Evolutionary conservation across 2,797 vertebrate species (phyloP).

Genomic region (Agapornis canus): DNA sequence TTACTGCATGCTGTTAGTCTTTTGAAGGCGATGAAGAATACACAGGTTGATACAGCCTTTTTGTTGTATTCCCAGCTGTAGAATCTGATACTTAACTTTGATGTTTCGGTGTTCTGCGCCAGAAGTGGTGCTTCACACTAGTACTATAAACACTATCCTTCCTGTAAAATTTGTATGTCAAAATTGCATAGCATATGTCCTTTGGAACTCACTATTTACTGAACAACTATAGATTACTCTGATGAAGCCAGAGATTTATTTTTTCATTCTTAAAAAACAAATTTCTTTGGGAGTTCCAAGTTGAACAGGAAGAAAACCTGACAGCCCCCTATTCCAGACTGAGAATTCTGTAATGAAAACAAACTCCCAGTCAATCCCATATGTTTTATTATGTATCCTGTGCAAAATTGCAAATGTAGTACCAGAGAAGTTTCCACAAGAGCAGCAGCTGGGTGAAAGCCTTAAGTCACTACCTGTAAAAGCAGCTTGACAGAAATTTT

Average conservation of each 20-base stretch:
- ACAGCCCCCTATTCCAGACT: background rate
- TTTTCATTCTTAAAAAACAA: background rate
- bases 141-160: background rate
- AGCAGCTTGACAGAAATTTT: constrained; percentile 39
- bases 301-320: background rate
- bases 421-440: background rate
- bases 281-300: background rate
- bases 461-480: constrained; percentile 35
- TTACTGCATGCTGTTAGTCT: background rate
- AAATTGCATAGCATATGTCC: background rate
- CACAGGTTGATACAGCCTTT: background rate
- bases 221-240: background rate
- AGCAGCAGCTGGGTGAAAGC: background rate
- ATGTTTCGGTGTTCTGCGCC: background rate
- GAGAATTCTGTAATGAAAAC: background rate
- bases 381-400: background rate
- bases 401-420: background rate
- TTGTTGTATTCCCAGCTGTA: background rate
- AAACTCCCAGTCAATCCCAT: background rate
- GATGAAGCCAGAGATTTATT: background rate
- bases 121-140: background rate
- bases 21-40: background rate
- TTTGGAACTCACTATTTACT: background rate
- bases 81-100: background rate
- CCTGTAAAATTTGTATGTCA: background rate